phyloP scores from a whole-genome alignment of 2,797 vertebrate genomes.

The Paedocypris micromegethes region DNA sequence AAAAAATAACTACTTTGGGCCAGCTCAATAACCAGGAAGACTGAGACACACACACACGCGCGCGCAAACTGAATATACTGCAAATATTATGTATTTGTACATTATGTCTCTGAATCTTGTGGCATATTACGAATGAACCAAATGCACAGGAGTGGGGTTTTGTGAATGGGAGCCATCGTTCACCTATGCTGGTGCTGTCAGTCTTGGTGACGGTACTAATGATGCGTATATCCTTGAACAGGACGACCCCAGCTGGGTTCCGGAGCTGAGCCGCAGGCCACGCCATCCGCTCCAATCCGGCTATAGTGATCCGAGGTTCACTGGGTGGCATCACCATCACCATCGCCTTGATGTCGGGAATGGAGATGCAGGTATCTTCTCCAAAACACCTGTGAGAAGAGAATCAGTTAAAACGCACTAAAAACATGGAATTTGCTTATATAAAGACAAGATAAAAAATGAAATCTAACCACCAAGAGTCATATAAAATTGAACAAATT shows the following conservation, averaged over 20 bases:
- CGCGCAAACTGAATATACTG: constrained; percentile 1
- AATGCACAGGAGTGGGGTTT: constrained; percentile 15
- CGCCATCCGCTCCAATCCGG: constrained; percentile 80
- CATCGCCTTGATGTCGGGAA: constrained; percentile 85
- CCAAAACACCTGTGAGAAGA: constrained; percentile 86
- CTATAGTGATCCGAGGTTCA: constrained; percentile 90
- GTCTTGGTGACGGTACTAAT: constrained; percentile 83
- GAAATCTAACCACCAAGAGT: too few species aligned
- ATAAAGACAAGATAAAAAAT: background rate
- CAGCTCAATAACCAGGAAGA: constrained; percentile 26
- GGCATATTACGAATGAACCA: background rate
- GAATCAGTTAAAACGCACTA: background rate
- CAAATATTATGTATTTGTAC: background rate
- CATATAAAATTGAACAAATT: too few species aligned
- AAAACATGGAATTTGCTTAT: background rate
- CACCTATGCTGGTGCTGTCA: constrained; percentile 69
- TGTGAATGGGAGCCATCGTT: constrained; percentile 39
- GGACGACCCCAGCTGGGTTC: constrained; percentile 72
- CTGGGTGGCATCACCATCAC: constrained; percentile 89
- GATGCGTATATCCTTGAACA: constrained; percentile 90
- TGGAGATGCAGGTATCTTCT: constrained; percentile 88
- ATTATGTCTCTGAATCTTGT: too few species aligned
- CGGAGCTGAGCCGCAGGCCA: constrained; percentile 79
- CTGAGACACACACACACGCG: background rate
- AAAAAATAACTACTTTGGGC: constrained; percentile 23